These are phyloP conservation scores for Propithecus coquereli DNA, from an alignment of 2,113 vertebrate species.

Conservation along the genomic window DNA sequence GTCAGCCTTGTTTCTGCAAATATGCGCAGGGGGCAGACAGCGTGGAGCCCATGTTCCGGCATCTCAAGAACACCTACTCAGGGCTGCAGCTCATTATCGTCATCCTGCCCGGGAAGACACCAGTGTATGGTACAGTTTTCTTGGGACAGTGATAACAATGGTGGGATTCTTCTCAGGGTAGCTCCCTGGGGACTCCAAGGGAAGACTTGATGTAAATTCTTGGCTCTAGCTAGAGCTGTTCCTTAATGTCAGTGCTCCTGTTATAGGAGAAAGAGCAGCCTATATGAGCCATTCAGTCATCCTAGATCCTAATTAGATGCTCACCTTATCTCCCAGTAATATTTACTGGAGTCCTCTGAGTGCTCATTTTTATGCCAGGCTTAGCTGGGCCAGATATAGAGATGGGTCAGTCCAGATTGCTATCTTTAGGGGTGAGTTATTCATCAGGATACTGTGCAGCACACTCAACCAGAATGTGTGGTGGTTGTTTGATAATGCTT, in stretches of 20 bases:
- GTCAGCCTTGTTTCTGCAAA: conserved; percentile 86
- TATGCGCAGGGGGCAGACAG: conserved; percentile 83
- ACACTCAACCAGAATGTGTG: not conserved
- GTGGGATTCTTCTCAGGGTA: not conserved
- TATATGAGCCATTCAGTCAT: not conserved
- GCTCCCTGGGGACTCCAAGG: not conserved
- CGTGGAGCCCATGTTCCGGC: conserved; percentile 85
- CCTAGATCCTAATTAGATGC: not conserved
- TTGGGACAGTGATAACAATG: not conserved
- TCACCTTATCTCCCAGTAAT: not conserved
- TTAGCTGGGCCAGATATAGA: not conserved
- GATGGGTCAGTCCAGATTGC: not conserved
- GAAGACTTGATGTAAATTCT: not conserved
- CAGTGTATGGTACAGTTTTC: conserved; percentile 84
- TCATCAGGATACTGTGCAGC: not conserved
- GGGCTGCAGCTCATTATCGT: conserved; percentile 85
- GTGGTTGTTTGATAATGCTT: not conserved
- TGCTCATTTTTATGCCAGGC: not conserved
- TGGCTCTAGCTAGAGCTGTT: not conserved
- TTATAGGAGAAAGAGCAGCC: not conserved
- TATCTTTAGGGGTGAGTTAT: not conserved
- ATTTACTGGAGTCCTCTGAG: not conserved
- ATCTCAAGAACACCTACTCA: conserved; percentile 85
- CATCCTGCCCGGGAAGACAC: conserved; percentile 85
- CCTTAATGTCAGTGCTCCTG: not conserved